Base-by-base conservation (phyloP, 2,888 invertebrate genomes). In the Ditula angustiorana region DNA sequence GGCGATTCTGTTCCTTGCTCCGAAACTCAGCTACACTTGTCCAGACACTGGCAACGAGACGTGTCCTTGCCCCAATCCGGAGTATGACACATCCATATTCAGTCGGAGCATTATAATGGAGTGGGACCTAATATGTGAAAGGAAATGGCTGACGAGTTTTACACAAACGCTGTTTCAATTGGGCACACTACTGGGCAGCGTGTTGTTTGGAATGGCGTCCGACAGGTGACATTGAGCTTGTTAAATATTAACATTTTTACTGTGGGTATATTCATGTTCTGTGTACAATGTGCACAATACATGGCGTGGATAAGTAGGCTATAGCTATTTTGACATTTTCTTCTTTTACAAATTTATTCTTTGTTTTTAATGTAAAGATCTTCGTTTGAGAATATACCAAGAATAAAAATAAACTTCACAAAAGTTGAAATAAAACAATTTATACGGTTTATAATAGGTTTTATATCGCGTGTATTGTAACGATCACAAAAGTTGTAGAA, bases 121-220 rank as follows among this genome's bases (percentile, higher is more conserved):
- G 93, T 97, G 96, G 96, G 92, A 95, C 80, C 90, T 97, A 67
- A 95, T 96, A 23, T 97, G 96, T 80, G 93, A 94, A 2, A 93
- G 87, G 46, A 90, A 91, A 53, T 95, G 95, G 86, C 83, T 96
- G 67, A 93, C 94, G 1, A 95, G 95, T 77, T 88, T 96, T 24
- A 95, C 95, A 0, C 97, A 97, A 84, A 95, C 95, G 5, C 82
- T 96, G 62, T 95, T 96, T 64, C 97, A 97, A 95, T 82, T 95
- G 63, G 97, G 97, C 28, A 95, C 96, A 52, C 88, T 97, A 74
- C 74, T 95, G 28, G 97, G 97, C 46, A 96, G 96, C 78, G 93
- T 96, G 55, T 65, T 94, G 7, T 96, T 96, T 82, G 97, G 97
- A 76, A 94, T 95, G 83, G 89, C 95, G 55, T 94, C 96, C 2